Percentiles rank a stretch among this genome's conserved stretches.
phyloP scores from a whole-genome alignment of 2,888 invertebrate species.

The Cecidostiba fungosa region DNA sequence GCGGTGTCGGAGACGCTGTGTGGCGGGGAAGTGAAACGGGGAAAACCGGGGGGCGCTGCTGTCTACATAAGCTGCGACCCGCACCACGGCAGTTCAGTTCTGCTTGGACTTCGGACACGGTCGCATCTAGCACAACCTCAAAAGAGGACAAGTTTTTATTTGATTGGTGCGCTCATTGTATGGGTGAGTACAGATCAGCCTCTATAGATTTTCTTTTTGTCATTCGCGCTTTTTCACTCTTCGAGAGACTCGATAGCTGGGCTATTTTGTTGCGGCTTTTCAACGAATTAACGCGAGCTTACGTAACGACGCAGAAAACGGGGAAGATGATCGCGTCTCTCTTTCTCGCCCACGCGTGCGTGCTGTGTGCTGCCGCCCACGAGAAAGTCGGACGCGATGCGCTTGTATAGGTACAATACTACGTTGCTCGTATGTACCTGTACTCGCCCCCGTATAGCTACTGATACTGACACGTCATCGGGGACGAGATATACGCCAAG shows the following conservation, averaged over 20 bases:
- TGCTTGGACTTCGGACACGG: conserved; percentile 76
- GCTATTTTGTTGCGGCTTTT: background rate
- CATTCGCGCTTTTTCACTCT: background rate
- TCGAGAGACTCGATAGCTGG: background rate
- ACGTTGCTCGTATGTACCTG: too few relatives aligned
- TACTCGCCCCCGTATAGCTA: too few relatives aligned
- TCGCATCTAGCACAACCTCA: conserved; percentile 51
- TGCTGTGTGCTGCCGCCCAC: background rate
- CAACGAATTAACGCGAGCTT: background rate
- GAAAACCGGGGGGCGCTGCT: conserved; percentile 38
- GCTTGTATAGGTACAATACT: too few relatives aligned
- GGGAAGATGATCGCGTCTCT: background rate
- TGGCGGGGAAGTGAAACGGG: background rate
- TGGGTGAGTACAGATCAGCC: conserved; percentile 73
- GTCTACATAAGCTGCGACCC: conserved; percentile 74
- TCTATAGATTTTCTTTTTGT: background rate
- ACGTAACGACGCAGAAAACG: conserved; percentile 17
- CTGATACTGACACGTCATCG: too few relatives aligned
- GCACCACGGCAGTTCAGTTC: conserved; percentile 74
- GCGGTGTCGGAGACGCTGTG: background rate
- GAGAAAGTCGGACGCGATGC: background rate
- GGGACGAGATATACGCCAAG: too few relatives aligned
- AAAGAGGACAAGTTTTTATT: conserved; percentile 77
- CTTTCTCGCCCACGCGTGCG: background rate
- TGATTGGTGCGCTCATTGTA: conserved; percentile 80